Evolutionary conservation across 2,888 invertebrate species (phyloP), one percentile per base, ranked within the genome.

Genomic region (Metellina segmentata): DNA sequence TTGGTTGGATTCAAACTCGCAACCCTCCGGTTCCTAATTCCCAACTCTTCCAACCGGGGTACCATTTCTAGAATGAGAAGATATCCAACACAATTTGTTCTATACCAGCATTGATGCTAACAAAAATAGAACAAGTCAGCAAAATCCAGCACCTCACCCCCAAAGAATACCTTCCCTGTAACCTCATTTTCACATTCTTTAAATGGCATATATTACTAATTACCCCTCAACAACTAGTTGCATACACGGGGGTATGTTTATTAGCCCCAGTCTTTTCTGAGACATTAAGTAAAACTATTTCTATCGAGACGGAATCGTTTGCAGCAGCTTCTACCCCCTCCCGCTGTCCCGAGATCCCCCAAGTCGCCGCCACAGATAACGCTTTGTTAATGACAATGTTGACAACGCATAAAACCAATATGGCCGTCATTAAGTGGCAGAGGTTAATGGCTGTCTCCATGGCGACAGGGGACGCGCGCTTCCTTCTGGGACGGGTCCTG

Each of bases 301-400:
- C 86, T 86, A 82, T 87, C 82, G 87, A 83, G 34, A 34, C 34
- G 1, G 34, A 34, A 34, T 34, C 34, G 34, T 34, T 34, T 34
- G 34, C 34, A 85, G 75, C 74, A 75, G 85, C 90, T 13, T 34
- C 34, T 34, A 34, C 34, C 34, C 34, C 34, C 34, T 34, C 1
- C 34, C 34, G 1, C 34, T 34, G 34, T 34, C 34, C 34, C 34
- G 78, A 74, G 20, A 16, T 53, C 20, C 9, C 8, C 48, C 16
- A n/a, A 7, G 34, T 1, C 79, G 20, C 7, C 81, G 88, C 71
- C 9, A 19, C 34, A 91, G 91, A 91, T 91, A 91, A 83, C 82
- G 82, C 87, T 89, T 92, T 92, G 91, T 88, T 92, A 92, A 92
- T 85, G 91, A 85, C 91, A 92, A 92, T 92, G 91, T 92, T 89